Conservation (phyloP, 1,140 invertebrate species). For the Sitodiplosis mosellana region DNA sequence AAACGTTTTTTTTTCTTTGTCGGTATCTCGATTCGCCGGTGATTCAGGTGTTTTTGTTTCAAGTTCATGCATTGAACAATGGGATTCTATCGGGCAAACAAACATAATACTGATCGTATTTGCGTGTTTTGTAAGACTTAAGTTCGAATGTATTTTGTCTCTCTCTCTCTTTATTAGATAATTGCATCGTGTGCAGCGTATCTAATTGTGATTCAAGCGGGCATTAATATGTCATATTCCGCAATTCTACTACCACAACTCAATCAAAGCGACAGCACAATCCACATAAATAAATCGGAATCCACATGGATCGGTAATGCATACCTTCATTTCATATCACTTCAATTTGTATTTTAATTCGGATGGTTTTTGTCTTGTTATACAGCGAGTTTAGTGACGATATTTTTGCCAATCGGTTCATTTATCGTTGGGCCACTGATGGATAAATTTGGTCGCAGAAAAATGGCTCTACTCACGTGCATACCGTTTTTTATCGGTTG, state of each 20-base stretch:
- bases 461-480: conserved; percentile 30
- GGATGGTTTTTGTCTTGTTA: conserved; percentile 9
- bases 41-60: no score
- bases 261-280: conserved; percentile 13
- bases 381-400: conserved; percentile 32
- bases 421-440: conserved; percentile 34
- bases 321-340: not conserved
- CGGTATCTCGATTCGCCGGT: no score
- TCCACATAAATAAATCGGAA: conserved; percentile 15
- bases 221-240: conserved; percentile 33
- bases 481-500: conserved; percentile 38
- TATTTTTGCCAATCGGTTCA: conserved; percentile 32
- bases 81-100: no score
- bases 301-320: conserved; percentile 32
- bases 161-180: conserved; percentile 16
- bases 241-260: conserved; percentile 29
- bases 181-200: conserved; percentile 25
- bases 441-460: conserved; percentile 42
- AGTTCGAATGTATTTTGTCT: no score
- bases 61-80: no score
- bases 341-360: not conserved
- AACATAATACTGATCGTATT: no score
- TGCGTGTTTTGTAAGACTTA: no score
- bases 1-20: no score
- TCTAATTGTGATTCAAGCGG: conserved; percentile 29